Base-by-base conservation (phyloP, 2,797 vertebrate genomes). In the Gymnodraco acuticeps region DNA sequence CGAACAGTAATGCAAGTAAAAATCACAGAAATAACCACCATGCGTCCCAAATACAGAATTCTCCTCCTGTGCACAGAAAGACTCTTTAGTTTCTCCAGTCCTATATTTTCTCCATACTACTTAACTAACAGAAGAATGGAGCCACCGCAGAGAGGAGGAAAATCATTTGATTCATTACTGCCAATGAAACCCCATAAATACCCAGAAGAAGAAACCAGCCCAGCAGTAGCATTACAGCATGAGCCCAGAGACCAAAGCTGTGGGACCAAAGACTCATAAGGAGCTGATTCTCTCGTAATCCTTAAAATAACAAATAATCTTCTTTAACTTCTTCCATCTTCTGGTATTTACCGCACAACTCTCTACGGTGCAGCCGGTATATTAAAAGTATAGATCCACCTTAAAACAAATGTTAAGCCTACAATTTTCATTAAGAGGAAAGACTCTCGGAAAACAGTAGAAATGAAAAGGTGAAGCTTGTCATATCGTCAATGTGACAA, bases 131-230 rank as follows among this genome's bases (percentile, higher is more conserved):
- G 53, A 73, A 77, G 64, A 84, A 20, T 15, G 19, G 53, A 87
- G 67, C 69, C 71, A 64, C 88, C 81, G 89, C 84, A 85, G 82
- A 78, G 71, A 82, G 77, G 73, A 60, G 75, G 47, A 73, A 78
- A 31, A 82, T 85, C 77, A 53, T 12, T 70, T 87, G 83, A 92
- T 89, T 91, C 81, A 91, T 79, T 87, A 78, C 84, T 68, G 82
- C 69, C 85, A 79, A 88, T 87, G 84, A 87, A 86, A 72, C 12
- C 33, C 70, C 70, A 87, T 89, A 71, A 87, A 89, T 73, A 83
- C 72, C 64, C 67, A 66, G 67, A 83, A 81, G 82, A 80, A 77
- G 75, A 79, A 86, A 83, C 52, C n/a, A 70, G 75, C 61, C 76
- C 53, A 38, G 76, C 16, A n/a, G 60, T 42, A 56, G 70, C 70